Evolutionary conservation across 2,797 vertebrate species (phyloP).

Genomic region (Pipistrellus kuhlii): DNA sequence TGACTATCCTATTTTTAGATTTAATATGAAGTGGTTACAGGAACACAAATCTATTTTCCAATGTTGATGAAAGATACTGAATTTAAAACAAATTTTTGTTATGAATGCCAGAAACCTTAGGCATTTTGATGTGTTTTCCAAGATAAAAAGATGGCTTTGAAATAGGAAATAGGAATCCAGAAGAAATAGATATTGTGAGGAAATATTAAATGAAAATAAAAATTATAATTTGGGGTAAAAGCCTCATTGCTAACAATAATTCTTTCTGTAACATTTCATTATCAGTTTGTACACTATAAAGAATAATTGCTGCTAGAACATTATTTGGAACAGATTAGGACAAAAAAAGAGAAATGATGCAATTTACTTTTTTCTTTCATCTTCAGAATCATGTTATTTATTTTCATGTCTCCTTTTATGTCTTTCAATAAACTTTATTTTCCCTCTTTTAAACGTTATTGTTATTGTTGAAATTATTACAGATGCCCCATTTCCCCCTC

Average conservation of each 20-base stretch:
- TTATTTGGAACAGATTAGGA: slow-evolving; percentile 15
- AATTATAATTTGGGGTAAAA: slow-evolving; percentile 4
- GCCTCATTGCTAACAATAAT: not conserved
- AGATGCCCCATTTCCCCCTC: not conserved
- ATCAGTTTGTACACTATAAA: not conserved
- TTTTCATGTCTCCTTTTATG: not conserved
- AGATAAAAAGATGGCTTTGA: slow-evolving; percentile 79
- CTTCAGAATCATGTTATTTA: not conserved
- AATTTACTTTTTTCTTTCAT: not conserved
- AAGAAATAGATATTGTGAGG: slow-evolving; percentile 55
- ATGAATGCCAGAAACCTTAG: slow-evolving; percentile 76
- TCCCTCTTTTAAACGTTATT: not conserved
- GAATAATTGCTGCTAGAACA: not conserved
- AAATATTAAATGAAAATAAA: slow-evolving; percentile 63
- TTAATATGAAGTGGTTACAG: slow-evolving; percentile 72
- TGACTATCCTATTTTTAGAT: not conserved
- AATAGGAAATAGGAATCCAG: slow-evolving; percentile 79
- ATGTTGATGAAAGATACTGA: slow-evolving; percentile 80
- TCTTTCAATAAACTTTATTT: not conserved
- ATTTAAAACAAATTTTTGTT: slow-evolving; percentile 77
- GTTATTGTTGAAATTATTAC: not conserved
- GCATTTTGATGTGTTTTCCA: slow-evolving; percentile 81
- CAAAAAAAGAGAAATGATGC: slow-evolving; percentile 17
- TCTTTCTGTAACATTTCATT: not conserved
- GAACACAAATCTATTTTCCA: slow-evolving; percentile 80